phyloP scores from a whole-genome alignment of 1,140 invertebrate species.

The Chironomus tepperi region DNA sequence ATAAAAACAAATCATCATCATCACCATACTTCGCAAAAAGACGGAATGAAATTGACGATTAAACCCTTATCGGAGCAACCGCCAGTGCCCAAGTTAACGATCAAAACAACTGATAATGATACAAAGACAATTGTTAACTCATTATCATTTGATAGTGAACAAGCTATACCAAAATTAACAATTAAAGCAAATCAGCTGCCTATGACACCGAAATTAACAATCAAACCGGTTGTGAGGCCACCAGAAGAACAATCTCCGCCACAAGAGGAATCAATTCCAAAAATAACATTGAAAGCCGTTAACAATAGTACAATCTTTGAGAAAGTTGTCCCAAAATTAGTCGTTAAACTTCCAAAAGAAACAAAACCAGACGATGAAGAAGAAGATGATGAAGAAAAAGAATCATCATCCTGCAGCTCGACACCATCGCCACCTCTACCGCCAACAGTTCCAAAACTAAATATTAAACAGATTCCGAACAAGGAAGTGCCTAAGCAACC shows the following conservation, averaged over 20 bases:
- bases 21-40: neutral
- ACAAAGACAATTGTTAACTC: conserved; percentile 18
- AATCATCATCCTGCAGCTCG: neutral
- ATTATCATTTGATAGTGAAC: neutral
- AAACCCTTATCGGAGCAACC: conserved; percentile 25
- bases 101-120: conserved; percentile 23
- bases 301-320: conserved; percentile 9
- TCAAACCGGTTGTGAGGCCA: conserved; percentile 33
- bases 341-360: conserved; percentile 14
- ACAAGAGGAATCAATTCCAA: conserved; percentile 3
- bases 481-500: conserved; percentile 21
- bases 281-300: neutral
- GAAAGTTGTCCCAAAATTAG: conserved; percentile 2
- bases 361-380: neutral
- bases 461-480: conserved; percentile 15
- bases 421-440: neutral
- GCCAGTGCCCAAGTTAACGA: conserved; percentile 26
- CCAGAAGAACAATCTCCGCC: conserved; percentile 28
- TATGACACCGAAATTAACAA: conserved; percentile 28
- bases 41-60: conserved; percentile 24
- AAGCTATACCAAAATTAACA: conserved; percentile 28
- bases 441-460: neutral
- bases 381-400: neutral
- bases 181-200: conserved; percentile 28
- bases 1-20: conserved; percentile 17